Base-by-base conservation (phyloP, 2,888 invertebrate species). In the Nymphalis polychloros region DNA sequence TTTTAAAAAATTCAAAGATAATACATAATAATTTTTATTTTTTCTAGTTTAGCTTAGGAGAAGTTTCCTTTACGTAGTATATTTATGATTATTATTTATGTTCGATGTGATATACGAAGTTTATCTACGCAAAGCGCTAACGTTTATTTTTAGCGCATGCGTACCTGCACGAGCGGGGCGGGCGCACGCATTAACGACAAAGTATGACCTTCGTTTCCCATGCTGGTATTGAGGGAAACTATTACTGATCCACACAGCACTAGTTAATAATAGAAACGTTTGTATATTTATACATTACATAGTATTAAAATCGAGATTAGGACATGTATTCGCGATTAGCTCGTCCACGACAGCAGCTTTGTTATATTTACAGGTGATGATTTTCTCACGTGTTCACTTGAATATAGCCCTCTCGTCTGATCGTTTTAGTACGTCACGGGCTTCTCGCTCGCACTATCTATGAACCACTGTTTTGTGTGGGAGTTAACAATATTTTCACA, bases 291-390 rank as follows among this genome's bases (percentile, higher is more conserved):
- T 81, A 78, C 68, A 79, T 41, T 41, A 80, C 74, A 72, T 64
- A 74, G 80, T 79, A 80, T 78, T 80, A 80, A 79, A 71, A 71
- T 63, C 71, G 71, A 52, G 63, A 67, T 67, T 60, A 74, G 69
- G 70, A 72, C 69, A 60, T 66, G 71, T 17, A 31, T 31, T 76
- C 74, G 70, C 73, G 72, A 75, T 72, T 68, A 70, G 67, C 71
- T 63, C 69, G 73, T 72, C 73, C 74, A 74, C 77, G 77, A 75
- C 74, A 73, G 69, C 71, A 73, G 76, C 78, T 74, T 74, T 66
- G 77, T 77, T 86, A 83, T 87, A 87, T 87, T 84, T 86, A 84
- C 88, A 88, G 88, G 88, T 89, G 88, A 85, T 84, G 82, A 79
- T 76, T 78, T 79, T 76, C 78, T 84, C 84, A 82, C 84, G 85